Conservation (phyloP, 92 coral and sea anemone species). For the Meandrina meandrites region DNA sequence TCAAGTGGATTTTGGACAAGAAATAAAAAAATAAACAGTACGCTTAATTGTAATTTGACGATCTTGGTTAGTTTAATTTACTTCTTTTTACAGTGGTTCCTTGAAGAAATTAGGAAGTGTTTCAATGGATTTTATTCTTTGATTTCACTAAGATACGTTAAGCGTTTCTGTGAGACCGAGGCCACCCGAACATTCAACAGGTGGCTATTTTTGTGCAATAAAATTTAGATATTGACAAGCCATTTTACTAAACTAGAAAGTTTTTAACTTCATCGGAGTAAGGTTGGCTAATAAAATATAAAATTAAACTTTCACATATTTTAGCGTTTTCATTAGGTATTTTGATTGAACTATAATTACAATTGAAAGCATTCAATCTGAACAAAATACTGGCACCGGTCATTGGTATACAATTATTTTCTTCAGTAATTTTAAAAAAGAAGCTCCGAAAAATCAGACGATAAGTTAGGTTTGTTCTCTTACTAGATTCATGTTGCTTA, state of each 20-base stretch:
- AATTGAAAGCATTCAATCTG: not conserved
- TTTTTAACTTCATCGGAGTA: not conserved
- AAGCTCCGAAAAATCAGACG: not conserved
- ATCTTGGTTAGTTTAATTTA: not conserved
- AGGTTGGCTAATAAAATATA: not conserved
- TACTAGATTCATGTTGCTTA: not conserved
- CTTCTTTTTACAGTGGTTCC: not conserved
- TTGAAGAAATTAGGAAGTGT: not conserved
- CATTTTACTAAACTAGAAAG: not conserved
- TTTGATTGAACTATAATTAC: too few relatives aligned
- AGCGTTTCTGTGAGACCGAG: not conserved
- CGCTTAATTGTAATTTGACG: not conserved
- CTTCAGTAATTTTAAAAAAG: not conserved
- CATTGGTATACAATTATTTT: not conserved
- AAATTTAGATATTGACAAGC: not conserved
- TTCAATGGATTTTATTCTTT: not conserved
- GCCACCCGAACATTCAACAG: slow-evolving; percentile 26
- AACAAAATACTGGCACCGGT: slow-evolving; percentile 3
- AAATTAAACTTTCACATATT: not conserved
- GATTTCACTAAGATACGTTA: not conserved
- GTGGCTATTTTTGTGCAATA: not conserved
- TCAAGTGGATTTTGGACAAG: not conserved
- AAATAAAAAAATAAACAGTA: not conserved
- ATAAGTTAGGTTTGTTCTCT: not conserved
- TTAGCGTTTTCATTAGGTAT: not conserved